Percentiles rank a stretch among this genome's conserved stretches.
These are phyloP conservation scores for Eueides isabella DNA, from an alignment of 1,140 invertebrate species.

Conservation along the genomic window DNA sequence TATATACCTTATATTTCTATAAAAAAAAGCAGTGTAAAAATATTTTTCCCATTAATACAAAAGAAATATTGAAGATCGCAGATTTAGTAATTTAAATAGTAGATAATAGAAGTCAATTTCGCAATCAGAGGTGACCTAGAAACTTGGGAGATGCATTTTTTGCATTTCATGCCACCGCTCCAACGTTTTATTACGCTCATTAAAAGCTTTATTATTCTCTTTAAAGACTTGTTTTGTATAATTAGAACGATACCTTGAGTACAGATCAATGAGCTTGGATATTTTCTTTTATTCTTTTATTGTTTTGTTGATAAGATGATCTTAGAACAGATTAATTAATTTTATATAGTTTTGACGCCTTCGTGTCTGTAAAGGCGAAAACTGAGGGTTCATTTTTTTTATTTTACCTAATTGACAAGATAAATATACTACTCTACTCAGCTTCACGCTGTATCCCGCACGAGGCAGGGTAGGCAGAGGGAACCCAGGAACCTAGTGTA, in stretches of 20 bases:
- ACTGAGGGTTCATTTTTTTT: too few relatives aligned
- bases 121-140: constrained; percentile 41
- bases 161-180: constrained; percentile 38
- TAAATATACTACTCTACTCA: too few relatives aligned
- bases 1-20: too few relatives aligned
- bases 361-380: too few relatives aligned
- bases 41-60: not conserved
- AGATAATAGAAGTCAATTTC: constrained; percentile 29
- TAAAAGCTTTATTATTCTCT: constrained; percentile 45
- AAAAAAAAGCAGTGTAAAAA: not conserved
- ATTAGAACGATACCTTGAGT: constrained; percentile 25
- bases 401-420: too few relatives aligned
- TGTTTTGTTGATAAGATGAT: not conserved
- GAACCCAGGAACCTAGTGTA: too few relatives aligned
- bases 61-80: not conserved
- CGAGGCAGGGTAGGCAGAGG: too few relatives aligned
- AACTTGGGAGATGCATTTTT: constrained; percentile 43
- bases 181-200: constrained; percentile 47
- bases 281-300: not conserved
- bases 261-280: not conserved
- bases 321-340: too few relatives aligned
- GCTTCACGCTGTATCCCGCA: too few relatives aligned
- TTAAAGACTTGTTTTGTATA: constrained; percentile 32
- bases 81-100: constrained; percentile 18
- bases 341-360: too few relatives aligned